Evolutionary conservation across 2,113 vertebrate genomes (phyloP), one percentile per base, ranked within the genome.

Genomic region (Oxyruncus cristatus): DNA sequence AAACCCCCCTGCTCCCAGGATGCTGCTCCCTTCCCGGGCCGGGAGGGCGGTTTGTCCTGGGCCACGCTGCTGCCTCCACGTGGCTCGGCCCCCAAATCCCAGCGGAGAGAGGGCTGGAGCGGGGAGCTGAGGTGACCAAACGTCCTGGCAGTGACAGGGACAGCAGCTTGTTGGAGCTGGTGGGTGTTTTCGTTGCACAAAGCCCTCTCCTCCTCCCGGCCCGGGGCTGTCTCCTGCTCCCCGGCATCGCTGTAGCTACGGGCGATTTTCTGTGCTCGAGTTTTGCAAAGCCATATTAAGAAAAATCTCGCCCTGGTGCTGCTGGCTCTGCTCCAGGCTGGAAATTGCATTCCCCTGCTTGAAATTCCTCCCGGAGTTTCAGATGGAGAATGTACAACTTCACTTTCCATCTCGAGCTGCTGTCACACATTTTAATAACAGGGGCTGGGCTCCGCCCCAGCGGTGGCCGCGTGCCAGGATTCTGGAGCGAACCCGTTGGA

Each of bases 271-370:
- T 78, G 21, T 4, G 30, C 4, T 79, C 12, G 2, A 85, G 81
- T 93, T 94, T 88, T 76, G 92, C 93, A 37, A 70, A 96, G 63
- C 92, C 92, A 83, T 96, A 93, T 94, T 96, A 96, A 96, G 95
- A 53, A 94, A 96, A 93, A 89, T 95, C 94, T 96, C 71, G 30
- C 93, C 93, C 89, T 82, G 93, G 94, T 17, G 89, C 92, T 94
- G 89, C 88, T 97, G 96, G 94, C 96, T 95, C 78, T 77, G 22
- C 89, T 95, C 95, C 96, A 96, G 93, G 92, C 94, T 96, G 94
- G 93, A 95, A 96, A 97, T 96, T 96, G 92, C 94, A 92, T 96
- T 96, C 95, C 85, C 94, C 92, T 79, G 93, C 92, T 94, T 93
- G 94, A 96, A 93, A 97, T 96, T 96, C 96, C 94, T 96, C 78